A percentile compares a stretch with the other conserved stretches of the same genome.
These are phyloP conservation scores for Drosophila recens DNA, from an alignment of 2,888 invertebrate species.

Conservation along the genomic window DNA sequence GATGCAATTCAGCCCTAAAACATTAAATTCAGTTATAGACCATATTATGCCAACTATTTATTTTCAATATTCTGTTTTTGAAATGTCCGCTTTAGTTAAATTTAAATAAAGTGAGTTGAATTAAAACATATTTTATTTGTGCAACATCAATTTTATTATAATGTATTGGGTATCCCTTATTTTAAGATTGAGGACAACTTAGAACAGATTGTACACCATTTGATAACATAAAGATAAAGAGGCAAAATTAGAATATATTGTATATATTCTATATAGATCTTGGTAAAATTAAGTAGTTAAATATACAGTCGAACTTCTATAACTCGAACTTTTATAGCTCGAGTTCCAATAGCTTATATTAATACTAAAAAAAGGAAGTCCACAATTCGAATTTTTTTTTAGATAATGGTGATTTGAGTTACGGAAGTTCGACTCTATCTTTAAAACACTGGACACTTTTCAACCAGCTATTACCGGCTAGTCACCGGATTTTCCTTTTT, in stretches of 20 bases:
- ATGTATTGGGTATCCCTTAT: slow-evolving; percentile 27
- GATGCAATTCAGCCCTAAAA: no score
- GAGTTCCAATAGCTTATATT: no score
- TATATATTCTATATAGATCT: slow-evolving; percentile 10
- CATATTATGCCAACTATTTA: no score
- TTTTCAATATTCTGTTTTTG: no score
- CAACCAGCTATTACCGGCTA: slow-evolving; percentile 49
- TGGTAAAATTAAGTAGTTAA: slow-evolving; percentile 26
- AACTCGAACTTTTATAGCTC: no score
- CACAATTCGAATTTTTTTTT: no score
- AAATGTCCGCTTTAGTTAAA: no score
- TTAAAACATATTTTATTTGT: not conserved
- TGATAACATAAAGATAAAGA: slow-evolving; percentile 3
- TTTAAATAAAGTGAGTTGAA: no score
- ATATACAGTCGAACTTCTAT: slow-evolving; percentile 6
- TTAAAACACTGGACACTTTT: slow-evolving; percentile 57
- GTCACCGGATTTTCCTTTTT: slow-evolving; percentile 21
- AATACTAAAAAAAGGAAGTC: no score
- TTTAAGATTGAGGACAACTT: slow-evolving; percentile 29
- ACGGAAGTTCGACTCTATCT: not conserved
- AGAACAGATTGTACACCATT: slow-evolving; percentile 14
- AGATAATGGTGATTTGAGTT: no score
- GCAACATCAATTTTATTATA: slow-evolving; percentile 46
- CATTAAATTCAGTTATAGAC: no score
- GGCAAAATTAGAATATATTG: slow-evolving; percentile 18